Evolutionary conservation across 2,888 invertebrate genomes (phyloP).

Genomic region (Timandra comae): DNA sequence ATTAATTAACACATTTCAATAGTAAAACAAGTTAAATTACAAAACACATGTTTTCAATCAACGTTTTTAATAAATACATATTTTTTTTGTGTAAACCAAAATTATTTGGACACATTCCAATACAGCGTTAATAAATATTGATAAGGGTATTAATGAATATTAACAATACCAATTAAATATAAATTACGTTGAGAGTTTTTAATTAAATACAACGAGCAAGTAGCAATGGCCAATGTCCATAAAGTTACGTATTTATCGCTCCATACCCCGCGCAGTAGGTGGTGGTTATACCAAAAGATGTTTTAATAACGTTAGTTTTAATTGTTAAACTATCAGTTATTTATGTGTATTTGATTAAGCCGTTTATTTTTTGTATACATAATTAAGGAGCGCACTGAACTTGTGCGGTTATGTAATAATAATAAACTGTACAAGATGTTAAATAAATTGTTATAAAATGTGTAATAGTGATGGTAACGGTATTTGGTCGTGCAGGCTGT

Average conservation of each 20-base stretch:
- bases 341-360: constrained; percentile 38
- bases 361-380: constrained; percentile 25
- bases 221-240: constrained; percentile 3
- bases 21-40: neutral
- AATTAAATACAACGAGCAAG: constrained; percentile 1
- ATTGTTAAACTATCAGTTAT: constrained; percentile 29
- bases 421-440: constrained; percentile 2
- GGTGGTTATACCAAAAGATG: constrained; percentile 15
- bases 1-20: too few species aligned
- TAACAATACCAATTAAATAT: constrained; percentile 3
- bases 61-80: neutral
- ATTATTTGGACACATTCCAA: neutral
- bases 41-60: neutral
- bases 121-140: constrained; percentile 7
- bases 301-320: constrained; percentile 18
- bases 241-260: constrained; percentile 1
- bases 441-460: constrained; percentile 5
- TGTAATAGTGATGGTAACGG: neutral
- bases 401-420: constrained; percentile 4
- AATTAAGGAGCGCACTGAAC: constrained; percentile 18
- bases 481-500: neutral
- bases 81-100: neutral
- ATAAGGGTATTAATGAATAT: constrained; percentile 12
- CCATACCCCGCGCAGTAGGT: constrained; percentile 21
- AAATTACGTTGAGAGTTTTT: neutral